A percentile compares a stretch with the other conserved stretches of the same genome.
Evolutionary conservation across 2,797 vertebrate species (phyloP).

Genomic region (Mus minutoides): DNA sequence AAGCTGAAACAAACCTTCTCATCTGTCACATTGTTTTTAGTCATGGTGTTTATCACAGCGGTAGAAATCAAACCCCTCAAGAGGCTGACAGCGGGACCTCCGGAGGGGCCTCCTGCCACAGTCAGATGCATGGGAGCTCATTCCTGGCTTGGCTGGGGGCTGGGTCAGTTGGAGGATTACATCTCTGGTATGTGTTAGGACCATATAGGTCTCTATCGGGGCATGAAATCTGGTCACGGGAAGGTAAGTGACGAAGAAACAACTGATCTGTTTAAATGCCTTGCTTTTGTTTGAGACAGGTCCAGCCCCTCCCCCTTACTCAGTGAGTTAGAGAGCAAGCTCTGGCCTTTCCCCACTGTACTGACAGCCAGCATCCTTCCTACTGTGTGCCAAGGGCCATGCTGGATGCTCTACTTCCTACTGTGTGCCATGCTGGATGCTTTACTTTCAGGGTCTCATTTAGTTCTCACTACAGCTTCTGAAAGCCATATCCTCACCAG

Average conservation of each 20-base stretch:
- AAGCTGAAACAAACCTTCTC: neutral
- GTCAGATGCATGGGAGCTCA: fast-evolving
- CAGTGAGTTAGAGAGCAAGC: neutral
- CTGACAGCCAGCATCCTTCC: neutral
- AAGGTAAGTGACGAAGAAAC: neutral
- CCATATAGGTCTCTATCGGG: neutral
- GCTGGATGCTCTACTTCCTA: neutral
- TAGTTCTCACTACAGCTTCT: neutral
- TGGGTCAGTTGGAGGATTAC: neutral
- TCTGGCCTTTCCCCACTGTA: neutral
- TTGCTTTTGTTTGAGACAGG: neutral
- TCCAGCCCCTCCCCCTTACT: neutral
- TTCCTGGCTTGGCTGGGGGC: neutral
- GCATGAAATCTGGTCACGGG: neutral
- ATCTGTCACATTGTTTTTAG: neutral
- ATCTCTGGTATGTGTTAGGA: neutral
- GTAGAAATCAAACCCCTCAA: neutral
- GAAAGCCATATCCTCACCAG: neutral
- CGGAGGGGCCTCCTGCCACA: neutral
- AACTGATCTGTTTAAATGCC: neutral
- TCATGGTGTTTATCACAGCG: neutral
- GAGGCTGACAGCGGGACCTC: neutral
- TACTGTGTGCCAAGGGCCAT: neutral
- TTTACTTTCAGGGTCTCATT: neutral
- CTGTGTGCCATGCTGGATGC: neutral